Percentiles rank a stretch among this genome's conserved stretches.
These are phyloP conservation scores for Microtus oregoni DNA, from an alignment of 2,113 vertebrate species.

Conservation along the genomic window DNA sequence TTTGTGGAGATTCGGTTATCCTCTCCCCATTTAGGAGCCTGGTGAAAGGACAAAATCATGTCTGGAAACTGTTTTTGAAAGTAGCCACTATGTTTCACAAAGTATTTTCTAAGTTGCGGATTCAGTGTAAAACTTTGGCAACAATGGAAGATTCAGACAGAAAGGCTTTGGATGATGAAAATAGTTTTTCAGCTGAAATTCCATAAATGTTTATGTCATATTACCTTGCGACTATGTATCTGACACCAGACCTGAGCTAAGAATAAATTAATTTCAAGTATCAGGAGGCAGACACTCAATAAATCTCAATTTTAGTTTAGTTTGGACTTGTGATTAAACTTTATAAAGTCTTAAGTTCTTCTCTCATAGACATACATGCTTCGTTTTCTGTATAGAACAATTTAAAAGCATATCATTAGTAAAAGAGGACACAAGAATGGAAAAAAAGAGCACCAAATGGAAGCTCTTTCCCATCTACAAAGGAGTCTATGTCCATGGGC, in stretches of 20 bases:
- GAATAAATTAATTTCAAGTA: conserved; percentile 59
- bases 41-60: conserved; percentile 25
- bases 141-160: conserved; percentile 10
- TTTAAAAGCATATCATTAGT: conserved; percentile 8
- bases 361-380: conserved; percentile 57
- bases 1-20: conserved; percentile 24
- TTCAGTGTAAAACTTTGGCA: background rate
- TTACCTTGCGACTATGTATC: background rate
- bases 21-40: conserved; percentile 15
- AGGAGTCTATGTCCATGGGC: conserved; percentile 65
- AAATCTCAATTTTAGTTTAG: conserved; percentile 60
- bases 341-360: conserved; percentile 58
- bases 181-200: conserved; percentile 32
- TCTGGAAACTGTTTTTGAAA: conserved; percentile 3
- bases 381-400: conserved; percentile 53
- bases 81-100: conserved; percentile 3
- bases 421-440: background rate
- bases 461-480: conserved; percentile 49
- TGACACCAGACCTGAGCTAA: conserved; percentile 56
- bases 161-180: background rate
- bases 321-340: conserved; percentile 40
- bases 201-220: conserved; percentile 28
- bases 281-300: background rate
- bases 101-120: conserved; percentile 42
- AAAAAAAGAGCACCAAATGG: background rate